These are phyloP conservation scores for Mustelus asterias DNA, from an alignment of 2,113 vertebrate species.

Conservation along the genomic window DNA sequence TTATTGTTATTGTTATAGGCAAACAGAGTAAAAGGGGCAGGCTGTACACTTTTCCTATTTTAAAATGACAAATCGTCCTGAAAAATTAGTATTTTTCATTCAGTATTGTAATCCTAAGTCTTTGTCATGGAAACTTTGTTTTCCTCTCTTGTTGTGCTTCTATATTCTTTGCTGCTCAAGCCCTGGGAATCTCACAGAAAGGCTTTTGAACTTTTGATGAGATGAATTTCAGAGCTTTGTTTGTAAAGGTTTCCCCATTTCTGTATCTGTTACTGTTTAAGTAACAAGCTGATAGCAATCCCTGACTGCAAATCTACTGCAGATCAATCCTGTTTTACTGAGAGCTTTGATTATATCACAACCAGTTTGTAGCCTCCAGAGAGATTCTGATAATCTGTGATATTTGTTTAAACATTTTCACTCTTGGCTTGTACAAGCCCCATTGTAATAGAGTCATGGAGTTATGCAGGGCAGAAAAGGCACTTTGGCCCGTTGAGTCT, in stretches of 20 bases:
- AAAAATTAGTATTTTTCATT: neutral
- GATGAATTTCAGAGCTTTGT: neutral
- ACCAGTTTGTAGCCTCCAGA: neutral
- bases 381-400: neutral
- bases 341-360: neutral
- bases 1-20: neutral
- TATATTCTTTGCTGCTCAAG: neutral
- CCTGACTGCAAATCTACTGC: neutral
- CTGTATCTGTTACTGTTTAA: neutral
- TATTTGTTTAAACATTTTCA: constrained; percentile 14
- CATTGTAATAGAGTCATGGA: neutral
- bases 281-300: neutral
- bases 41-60: neutral
- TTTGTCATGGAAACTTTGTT: neutral
- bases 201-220: neutral
- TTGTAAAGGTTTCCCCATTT: neutral
- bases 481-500: too few species aligned
- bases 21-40: neutral
- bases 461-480: too few species aligned
- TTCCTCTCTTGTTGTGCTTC: neutral
- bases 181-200: neutral
- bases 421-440: neutral
- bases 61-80: neutral
- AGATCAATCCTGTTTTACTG: neutral
- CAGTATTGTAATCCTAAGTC: neutral